Evolutionary conservation across 2,113 vertebrate species (phyloP), one percentile per base, ranked within the genome.

Genomic region (Chloropsis hardwickii): DNA sequence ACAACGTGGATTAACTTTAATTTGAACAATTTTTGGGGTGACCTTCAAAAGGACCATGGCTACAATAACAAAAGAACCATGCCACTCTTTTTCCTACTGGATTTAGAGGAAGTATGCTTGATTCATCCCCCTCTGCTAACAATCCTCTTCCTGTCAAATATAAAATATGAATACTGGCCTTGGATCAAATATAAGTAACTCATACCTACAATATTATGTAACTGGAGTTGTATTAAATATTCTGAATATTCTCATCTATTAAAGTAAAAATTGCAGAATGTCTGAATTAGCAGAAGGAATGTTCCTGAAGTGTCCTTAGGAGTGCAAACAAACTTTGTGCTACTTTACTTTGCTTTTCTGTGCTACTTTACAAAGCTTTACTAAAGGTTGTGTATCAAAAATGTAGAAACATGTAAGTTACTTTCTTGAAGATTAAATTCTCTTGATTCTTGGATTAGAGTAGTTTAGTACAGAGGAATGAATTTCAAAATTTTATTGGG

Each of bases 111-210:
- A 77, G 50, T 22, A 24, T 0, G 0, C 44, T 95, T 77, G 39
- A 72, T 87, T 95, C n/a, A 70, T 37, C 44, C 35, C 17, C 10
- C 7, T 82, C 27, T 54, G 62, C 44, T 83, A 87, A 73, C 24
- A 90, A 39, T 60, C 15, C 5, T 4, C 0, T 84, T 88, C 22
- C 86, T 93, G 76, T 79, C 72, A 78, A 64, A 73, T 37, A 61
- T 40, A 47, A 96, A 82, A 90, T 51, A 90, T 39, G 60, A 90
- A 90, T 84, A 56, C 14, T 64, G 67, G 37, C 69, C 48, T 86
- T 64, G 33, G 61, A 79, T 94, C 64, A 92, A 61, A 82, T 78
- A 91, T 90, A 70, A 95, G 56, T 94, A 81, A 88, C 37, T 88
- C 58, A 70, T 51, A 81, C 66, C 80, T 83, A 66, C 14, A 53